Evolutionary conservation across 2,888 invertebrate species (phyloP), one percentile per base, ranked within the genome.

Genomic region (Thyatira batis): DNA sequence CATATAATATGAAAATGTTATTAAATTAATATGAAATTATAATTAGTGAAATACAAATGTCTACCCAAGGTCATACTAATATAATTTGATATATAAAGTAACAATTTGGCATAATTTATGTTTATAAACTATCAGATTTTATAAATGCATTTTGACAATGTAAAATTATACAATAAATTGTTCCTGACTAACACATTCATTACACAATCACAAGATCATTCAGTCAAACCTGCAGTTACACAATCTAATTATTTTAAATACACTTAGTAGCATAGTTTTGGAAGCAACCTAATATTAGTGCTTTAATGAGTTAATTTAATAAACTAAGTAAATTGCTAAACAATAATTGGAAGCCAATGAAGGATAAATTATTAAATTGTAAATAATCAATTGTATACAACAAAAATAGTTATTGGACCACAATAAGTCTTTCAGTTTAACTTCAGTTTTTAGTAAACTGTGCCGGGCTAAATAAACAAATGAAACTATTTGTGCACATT

Each of bases 211-310:
- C 83, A 88, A 89, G 84, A 87, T 84, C 73, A 67, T 78, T 90
- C 90, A 90, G 90, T 90, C 89, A 88, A 78, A 84, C 84, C 84
- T 39, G 80, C 84, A 87, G 69, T 79, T 84, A 73, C 80, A 83
- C 84, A 81, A 80, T 67, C 81, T 84, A 85, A 65, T 76, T 75
- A 71, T 61, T 68, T 82, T 86, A 85, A 78, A 69, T 77, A 82
- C 58, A 74, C 84, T 84, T 86, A 82, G 68, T 80, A 84, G 85
- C 81, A 80, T 82, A 84, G 69, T 78, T 85, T 84, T 83, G 78
- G 86, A 89, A 92, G 89, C 89, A 84, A 85, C 79, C 79, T 88
- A 89, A 78, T 73, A 83, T 83, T 85, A 88, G 87, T 89, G 87
- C 86, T 86, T 76, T 74, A 78, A 71, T 57, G 53, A 65, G 65